Base-by-base conservation (phyloP, 2,797 vertebrate genomes). In the Pterois miles region DNA sequence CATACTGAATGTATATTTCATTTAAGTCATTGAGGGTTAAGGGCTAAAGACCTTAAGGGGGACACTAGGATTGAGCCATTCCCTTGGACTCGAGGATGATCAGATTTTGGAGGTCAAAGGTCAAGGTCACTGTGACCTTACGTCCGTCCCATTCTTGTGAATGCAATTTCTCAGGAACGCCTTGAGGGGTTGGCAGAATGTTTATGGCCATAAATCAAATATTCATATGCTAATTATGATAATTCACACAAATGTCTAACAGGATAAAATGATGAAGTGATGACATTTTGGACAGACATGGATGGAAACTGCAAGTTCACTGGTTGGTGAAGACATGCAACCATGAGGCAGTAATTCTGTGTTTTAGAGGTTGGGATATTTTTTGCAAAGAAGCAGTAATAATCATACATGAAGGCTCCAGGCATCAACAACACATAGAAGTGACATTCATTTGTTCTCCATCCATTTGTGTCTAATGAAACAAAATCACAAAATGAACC, bases 391-490 rank as follows among this genome's bases (percentile, higher is more conserved):
- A 72, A 50, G 23, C 29, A 59, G 59, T 83, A n/a, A n/a, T 83
- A 90, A 85, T 76, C 77, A 63, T 63, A 78, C 52, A 76, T 71
- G 14, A 80, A 87, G 36, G 76, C 89, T 82, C 5, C 72, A 64
- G 83, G 87, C 84, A 29, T 88, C 81, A 88, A 76, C 83, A 84
- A 14, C 60, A 89, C 71, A 77, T 52, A 58, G 52, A 79, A 69
- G 46, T 13, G 2, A 54, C 65, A 48, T 64, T 76, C 53, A 65
- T 73, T 85, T 86, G 75, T 67, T 88, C 60, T 81, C 60, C 38
- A 65, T 87, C 67, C 71, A 62, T 89, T 91, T 81, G 71, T 75
- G 62, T 66, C 74, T 66, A 76, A 86, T 82, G 46, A 74, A 84
- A 82, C 78, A 83, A 66, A 68, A 77, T 77, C 65, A 56, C 31